These are phyloP conservation scores for Hyles euphorbiae DNA, from an alignment of 1,140 invertebrate genomes.

Conservation along the genomic window DNA sequence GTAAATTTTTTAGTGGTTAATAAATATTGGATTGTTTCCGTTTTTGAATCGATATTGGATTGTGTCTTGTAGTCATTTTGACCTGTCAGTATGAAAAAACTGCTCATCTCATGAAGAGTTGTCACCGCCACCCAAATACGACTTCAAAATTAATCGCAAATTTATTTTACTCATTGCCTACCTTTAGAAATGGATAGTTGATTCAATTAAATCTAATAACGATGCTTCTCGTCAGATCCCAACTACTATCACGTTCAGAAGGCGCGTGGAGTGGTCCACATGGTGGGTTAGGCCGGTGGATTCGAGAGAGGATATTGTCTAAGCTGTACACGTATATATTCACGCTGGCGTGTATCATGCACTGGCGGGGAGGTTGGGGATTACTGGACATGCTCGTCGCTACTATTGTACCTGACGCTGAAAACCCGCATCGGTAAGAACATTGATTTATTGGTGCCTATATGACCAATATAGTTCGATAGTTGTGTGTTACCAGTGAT, in stretches of 20 bases:
- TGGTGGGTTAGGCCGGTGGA: constrained; percentile 37
- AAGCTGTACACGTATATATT: constrained; percentile 78
- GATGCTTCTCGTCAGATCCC: constrained; percentile 29
- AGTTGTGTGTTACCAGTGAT: no score
- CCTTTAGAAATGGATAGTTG: background rate
- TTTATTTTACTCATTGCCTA: background rate
- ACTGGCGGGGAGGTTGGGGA: constrained; percentile 80
- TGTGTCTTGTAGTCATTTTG: no score
- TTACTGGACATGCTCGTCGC: constrained; percentile 68
- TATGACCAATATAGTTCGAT: no score
- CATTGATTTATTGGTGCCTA: background rate
- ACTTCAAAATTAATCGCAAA: no score
- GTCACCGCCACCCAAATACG: no score
- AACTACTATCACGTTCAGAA: constrained; percentile 41
- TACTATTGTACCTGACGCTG: constrained; percentile 32
- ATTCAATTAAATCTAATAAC: no score
- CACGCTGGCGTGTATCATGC: constrained; percentile 75
- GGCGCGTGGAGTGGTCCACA: constrained; percentile 36
- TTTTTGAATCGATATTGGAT: no score
- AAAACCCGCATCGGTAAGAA: constrained; percentile 42
- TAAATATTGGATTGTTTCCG: no score
- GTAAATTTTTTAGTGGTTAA: no score
- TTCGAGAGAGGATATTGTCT: constrained; percentile 48
- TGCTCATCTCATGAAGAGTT: no score
- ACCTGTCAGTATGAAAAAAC: no score